Base-by-base conservation (phyloP, 2,113 vertebrate genomes). In the Halcyon malimbica region DNA sequence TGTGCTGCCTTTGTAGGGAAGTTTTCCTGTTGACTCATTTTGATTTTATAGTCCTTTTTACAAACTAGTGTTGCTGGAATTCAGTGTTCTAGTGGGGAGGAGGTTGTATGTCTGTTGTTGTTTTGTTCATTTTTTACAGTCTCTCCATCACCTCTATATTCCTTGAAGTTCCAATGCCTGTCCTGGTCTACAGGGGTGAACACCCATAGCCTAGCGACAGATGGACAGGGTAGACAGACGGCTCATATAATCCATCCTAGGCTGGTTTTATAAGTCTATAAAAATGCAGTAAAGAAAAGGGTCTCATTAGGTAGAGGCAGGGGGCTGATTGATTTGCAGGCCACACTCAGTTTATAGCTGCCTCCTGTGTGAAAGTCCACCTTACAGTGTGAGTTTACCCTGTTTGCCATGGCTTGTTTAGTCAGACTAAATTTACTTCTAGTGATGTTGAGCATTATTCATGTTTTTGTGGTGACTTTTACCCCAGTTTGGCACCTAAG, bases 251-350 rank as follows among this genome's bases (percentile, higher is more conserved):
- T 96, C 79, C 91, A 87, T 93, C 71, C 82, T 95, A 76, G 48
- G 63, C 33, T 79, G 71, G 50, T 53, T 96, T 97, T 96, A 96
- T 91, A 91, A 86, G 89, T 90, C 95, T 76, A 82, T 97, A 96
- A 97, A 96, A 96, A 71, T 18, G 84, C 87, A 97, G 90, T 97
- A 93, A 96, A 96, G 91, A 68, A 94, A 97, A 90, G 51, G 57
- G 42, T 93, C 85, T 95, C 89, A 97, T 96, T 95, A 97, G 91
- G 76, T 69, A 89, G 89, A 94, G 82, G 90, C 81, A 97, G 94
- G 95, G 96, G 83, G 88, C 86, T 97, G 96, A 97, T 97, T 53
- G 83, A 91, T 95, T 97, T 93, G 87, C 94, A 93, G 87, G 78
- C 83, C 92, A 92, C 89, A 97, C 89, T 97, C 92, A 57, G 73